Evolutionary conservation across 2,888 invertebrate genomes (phyloP).

Genomic region (Lasioglossum figueresi): DNA sequence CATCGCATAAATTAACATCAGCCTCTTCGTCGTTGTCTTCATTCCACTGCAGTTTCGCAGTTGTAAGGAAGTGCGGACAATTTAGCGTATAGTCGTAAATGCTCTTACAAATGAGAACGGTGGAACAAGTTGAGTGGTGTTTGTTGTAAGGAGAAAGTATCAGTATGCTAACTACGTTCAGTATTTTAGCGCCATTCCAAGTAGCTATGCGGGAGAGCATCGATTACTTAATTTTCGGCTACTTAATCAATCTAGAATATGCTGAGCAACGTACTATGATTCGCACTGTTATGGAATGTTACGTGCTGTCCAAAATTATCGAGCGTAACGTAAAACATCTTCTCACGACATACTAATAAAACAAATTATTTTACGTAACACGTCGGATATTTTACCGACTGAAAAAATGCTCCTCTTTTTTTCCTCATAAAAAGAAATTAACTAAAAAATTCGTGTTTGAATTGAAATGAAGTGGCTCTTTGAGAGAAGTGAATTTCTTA

Average conservation of each 20-base stretch:
- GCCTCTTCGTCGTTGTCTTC: neutral
- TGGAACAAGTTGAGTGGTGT: neutral
- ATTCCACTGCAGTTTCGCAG: neutral
- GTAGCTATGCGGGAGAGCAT: neutral
- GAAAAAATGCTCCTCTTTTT: neutral
- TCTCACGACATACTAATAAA: neutral
- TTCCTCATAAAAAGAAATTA: no score
- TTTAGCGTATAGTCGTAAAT: conserved; percentile 15
- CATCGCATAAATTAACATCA: neutral
- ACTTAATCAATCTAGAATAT: conserved; percentile 11
- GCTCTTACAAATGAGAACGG: neutral
- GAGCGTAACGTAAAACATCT: neutral
- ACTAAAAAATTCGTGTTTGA: no score
- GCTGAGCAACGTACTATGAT: neutral
- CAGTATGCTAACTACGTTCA: conserved; percentile 17
- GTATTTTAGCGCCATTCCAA: conserved; percentile 35
- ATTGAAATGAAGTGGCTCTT: no score
- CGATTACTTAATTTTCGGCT: conserved; percentile 31
- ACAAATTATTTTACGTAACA: neutral
- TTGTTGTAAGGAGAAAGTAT: conserved; percentile 13
- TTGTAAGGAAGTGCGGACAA: neutral
- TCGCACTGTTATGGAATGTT: neutral
- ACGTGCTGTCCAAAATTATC: neutral
- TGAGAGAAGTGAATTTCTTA: no score
- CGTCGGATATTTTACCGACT: neutral